A percentile compares a stretch with the other conserved stretches of the same genome.
Evolutionary conservation across 1,140 invertebrate genomes (phyloP).

Genomic region (Apocrypta bakeri): DNA sequence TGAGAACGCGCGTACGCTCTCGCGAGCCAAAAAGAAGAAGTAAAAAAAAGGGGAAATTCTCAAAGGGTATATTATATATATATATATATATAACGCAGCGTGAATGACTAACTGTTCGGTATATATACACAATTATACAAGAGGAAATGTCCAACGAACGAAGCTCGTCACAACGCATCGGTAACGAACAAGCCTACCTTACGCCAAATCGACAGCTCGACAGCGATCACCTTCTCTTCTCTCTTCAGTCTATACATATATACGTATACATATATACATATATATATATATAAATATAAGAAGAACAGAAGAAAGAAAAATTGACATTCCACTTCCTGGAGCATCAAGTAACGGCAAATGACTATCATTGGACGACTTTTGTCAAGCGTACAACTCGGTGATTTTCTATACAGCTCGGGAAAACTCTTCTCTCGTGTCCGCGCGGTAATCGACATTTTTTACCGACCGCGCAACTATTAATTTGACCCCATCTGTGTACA

Average conservation of each 20-base stretch:
- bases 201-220: conserved; percentile 16
- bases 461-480: conserved; percentile 34
- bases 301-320: no score
- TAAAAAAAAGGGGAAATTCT: no score
- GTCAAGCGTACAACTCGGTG: conserved; percentile 15
- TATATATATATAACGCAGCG: no score
- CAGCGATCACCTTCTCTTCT: background rate
- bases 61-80: no score
- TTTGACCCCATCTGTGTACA: conserved; percentile 6
- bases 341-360: no score
- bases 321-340: conserved; percentile 21
- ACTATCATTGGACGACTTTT: conserved; percentile 29
- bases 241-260: no score
- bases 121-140: conserved; percentile 11
- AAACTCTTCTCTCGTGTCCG: background rate
- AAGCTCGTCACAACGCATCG: conserved; percentile 7
- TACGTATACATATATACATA: no score
- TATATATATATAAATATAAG: no score
- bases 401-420: background rate
- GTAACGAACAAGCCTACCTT: conserved; percentile 28
- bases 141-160: background rate
- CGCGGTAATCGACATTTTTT: background rate
- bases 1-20: no score
- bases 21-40: no score
- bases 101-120: conserved; percentile 27